These are phyloP conservation scores for Melanargia galathea DNA, from an alignment of 2,888 invertebrate species.

Conservation along the genomic window DNA sequence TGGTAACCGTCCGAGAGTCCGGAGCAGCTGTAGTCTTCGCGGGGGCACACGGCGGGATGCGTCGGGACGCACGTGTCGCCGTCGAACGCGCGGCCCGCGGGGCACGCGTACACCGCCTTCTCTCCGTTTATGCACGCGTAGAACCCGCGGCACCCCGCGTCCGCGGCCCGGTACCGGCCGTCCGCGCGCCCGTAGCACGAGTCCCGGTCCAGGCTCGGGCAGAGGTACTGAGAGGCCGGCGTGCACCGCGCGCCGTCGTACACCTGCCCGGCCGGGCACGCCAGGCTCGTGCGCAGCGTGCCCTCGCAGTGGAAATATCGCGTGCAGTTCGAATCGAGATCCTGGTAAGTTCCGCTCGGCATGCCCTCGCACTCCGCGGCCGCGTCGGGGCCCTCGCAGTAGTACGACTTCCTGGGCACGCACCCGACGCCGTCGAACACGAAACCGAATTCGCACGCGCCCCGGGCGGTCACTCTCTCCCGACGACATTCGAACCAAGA, in stretches of 20 bases:
- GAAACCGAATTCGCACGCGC: constrained; percentile 70
- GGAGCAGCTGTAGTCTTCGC: constrained; percentile 72
- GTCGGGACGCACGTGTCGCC: constrained; percentile 79
- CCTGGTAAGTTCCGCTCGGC: constrained; percentile 81
- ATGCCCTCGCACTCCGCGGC: constrained; percentile 70
- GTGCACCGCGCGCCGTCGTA: constrained; percentile 76
- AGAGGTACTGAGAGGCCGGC: constrained; percentile 59
- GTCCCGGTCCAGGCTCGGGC: constrained; percentile 75
- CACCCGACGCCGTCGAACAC: constrained; percentile 79
- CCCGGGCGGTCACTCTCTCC: constrained; percentile 69
- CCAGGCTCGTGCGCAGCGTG: constrained; percentile 62
- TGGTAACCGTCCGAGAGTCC: constrained; percentile 81
- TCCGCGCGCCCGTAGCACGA: constrained; percentile 79
- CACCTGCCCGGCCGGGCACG: constrained; percentile 65
- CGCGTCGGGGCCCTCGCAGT: constrained; percentile 73
- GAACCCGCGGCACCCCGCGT: constrained; percentile 82
- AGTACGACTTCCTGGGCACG: constrained; percentile 60
- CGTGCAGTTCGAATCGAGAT: constrained; percentile 77
- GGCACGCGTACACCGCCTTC: constrained; percentile 82
- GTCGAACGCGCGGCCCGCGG: constrained; percentile 77
- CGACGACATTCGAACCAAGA: constrained; percentile 78
- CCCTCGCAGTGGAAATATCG: constrained; percentile 78
- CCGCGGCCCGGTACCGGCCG: constrained; percentile 78
- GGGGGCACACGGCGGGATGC: constrained; percentile 60
- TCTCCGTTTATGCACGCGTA: constrained; percentile 81